Evolutionary conservation across 1,140 invertebrate genomes (phyloP).

Genomic region (Apis cerana): DNA sequence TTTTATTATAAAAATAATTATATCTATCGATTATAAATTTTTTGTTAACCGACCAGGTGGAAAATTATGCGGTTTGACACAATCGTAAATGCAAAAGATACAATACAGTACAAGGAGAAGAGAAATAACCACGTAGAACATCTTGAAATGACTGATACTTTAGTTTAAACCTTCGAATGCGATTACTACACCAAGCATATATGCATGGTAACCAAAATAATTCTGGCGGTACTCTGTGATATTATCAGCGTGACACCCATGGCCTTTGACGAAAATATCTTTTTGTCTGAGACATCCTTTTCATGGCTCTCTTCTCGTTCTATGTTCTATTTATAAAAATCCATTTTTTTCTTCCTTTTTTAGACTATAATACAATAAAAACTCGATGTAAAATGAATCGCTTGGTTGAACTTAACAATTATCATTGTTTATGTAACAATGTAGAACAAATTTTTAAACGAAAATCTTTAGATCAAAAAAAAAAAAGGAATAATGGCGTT

Average conservation of each 20-base stretch:
- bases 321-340: background rate
- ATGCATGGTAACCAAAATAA: constrained; percentile 43
- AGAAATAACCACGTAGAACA: constrained; percentile 53
- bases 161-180: constrained; percentile 1
- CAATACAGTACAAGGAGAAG: constrained; percentile 50
- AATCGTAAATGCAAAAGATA: constrained; percentile 63
- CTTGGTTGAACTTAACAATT: background rate
- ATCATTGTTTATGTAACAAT: background rate
- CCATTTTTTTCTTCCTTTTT: background rate
- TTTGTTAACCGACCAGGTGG: constrained; percentile 66
- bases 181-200: constrained; percentile 19
- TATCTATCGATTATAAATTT: background rate
- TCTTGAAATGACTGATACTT: constrained; percentile 47
- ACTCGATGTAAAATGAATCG: background rate
- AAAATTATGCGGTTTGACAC: constrained; percentile 71
- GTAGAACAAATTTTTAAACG: background rate
- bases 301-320: background rate
- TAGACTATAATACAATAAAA: background rate
- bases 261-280: constrained; percentile 59
- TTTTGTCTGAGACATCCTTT: constrained; percentile 34
- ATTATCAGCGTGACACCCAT: constrained; percentile 47
- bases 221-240: constrained; percentile 31
- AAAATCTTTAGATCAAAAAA: background rate
- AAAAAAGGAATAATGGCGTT: background rate
- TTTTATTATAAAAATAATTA: no score